Base-by-base conservation (phyloP, 1,140 invertebrate species). In the Drosophila triauraria region DNA sequence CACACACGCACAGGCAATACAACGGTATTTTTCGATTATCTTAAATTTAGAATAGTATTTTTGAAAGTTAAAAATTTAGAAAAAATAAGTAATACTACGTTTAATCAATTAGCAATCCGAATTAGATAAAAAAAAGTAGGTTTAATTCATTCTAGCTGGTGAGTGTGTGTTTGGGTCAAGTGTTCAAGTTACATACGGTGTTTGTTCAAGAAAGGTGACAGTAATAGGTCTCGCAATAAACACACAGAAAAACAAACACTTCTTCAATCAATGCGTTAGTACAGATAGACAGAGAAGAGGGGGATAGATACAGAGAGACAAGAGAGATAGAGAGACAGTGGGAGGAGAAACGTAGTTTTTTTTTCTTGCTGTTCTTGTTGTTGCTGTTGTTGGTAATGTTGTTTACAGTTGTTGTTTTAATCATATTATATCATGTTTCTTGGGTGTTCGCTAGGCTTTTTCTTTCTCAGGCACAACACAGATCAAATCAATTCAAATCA, bases 1-100 rank as follows among this genome's bases (percentile, higher is more conserved):
- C 67, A 71, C 75, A 77, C 56, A 78, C 75, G 43, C 75, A 77
- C 75, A 77, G 75, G 75, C 75, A 78, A 77, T 60, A 67, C 35
- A 77, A 75, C 27, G 13, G 35, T 32, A 35, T 71, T 70, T 40
- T 69, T 44, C 1, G 10, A 44, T 47, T 57, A n/a, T 32, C 5
- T n/a, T 54, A 67, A 32, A 60, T 74, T 74, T 74, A 13, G 32
- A 60, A 60, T 53, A 42, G 12, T n/a, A 50, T 25, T 44, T 63
- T 50, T 12, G 3, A 38, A 23, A 17, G 13, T 50, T 47, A 20
- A 13, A 32, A 74, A 43, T 56, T 56, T 30, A 20, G 4, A 35
- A 53, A 48, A 57, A 43, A 56, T 40, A 25, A 40, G 13, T 25
- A 25, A 56, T 40, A 51, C 74, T 76, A 77, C 75, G 40, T 43